Percentiles rank a stretch among this genome's conserved stretches.
Evolutionary conservation across 2,888 invertebrate species (phyloP).

Genomic region (Agriotes lineatus): DNA sequence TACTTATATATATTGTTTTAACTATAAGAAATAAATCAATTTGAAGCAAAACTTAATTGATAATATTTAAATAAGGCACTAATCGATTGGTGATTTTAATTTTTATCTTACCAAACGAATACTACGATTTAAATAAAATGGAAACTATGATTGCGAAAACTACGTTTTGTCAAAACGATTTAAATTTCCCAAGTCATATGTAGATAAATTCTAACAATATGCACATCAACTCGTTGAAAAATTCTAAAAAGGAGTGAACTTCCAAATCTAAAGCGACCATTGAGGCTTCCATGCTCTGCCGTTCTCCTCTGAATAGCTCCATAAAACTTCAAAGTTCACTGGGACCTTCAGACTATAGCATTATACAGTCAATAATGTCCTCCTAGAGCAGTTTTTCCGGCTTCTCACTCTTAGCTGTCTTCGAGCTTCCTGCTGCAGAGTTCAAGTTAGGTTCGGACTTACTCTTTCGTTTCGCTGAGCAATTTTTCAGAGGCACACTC

Average conservation of each 20-base stretch:
- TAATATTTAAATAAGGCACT: too few species aligned
- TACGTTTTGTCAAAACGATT: too few species aligned
- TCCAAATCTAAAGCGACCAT: background rate
- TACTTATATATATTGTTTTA: too few species aligned
- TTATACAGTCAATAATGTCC: constrained; percentile 13
- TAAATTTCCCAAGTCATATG: too few species aligned
- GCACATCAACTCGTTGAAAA: background rate
- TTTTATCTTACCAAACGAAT: too few species aligned
- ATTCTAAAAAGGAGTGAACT: background rate
- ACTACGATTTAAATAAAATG: too few species aligned
- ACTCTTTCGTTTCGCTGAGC: background rate
- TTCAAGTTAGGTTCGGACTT: background rate
- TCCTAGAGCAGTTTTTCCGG: constrained; percentile 13
- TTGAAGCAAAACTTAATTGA: too few species aligned
- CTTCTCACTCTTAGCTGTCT: constrained; percentile 13
- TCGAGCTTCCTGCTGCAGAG: constrained; percentile 4
- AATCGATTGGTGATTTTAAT: too few species aligned
- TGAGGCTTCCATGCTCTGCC: background rate
- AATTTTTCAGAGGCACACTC: background rate
- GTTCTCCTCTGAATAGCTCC: background rate
- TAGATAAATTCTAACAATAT: too few species aligned
- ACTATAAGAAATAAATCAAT: too few species aligned
- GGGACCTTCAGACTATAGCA: background rate
- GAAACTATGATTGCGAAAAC: too few species aligned
- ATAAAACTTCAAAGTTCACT: constrained; percentile 4